Evolutionary conservation across 2,113 vertebrate species (phyloP), one percentile per base, ranked within the genome.

Genomic region (Centropristis striata): DNA sequence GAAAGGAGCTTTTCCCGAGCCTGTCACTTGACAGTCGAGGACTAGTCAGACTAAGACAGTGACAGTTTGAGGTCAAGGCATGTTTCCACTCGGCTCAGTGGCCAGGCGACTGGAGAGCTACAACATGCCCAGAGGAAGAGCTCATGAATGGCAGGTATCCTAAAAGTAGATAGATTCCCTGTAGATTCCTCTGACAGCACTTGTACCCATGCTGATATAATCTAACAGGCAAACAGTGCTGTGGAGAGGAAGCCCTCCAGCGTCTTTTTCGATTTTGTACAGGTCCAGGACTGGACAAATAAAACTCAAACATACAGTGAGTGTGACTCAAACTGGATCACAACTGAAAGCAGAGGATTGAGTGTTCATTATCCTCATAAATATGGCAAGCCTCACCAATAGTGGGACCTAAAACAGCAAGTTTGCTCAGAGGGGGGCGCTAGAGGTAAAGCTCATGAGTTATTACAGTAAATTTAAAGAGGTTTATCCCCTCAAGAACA

Each of bases 51-150:
- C 57, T 53, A 71, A 76, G 75, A 78, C n/a, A 12, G 55, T 86
- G 92, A 93, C 88, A 80, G 90, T 92, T 92, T 94, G 83, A 88
- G 92, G 92, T 85, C 86, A 88, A 57, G 46, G 21, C 15, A 11
- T 51, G 36, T 80, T 68, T 83, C 66, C 47, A 46, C 66, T 80
- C 3, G 42, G 74, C 83, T 85, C 75, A 39, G 65, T 53, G 75
- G 53, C 53, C 69, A 44, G 42, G 55, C 44, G 0, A 51, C 75
- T 20, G 16, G 44, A 75, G 71, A 81, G 15, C 42, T 59, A 16
- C n/a, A 78, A 44, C 41, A 47, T 42, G 49, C 61, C 70, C 65
- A 58, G 21, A 68, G 63, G 47, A 32, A 4, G 4, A 10, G 10
- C 46, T 27, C 27, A 20, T 64, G 76, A 87, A 50, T 75, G 72